A percentile compares a stretch with the other conserved stretches of the same genome.
These are phyloP conservation scores for Abramis brama DNA, from an alignment of 2,113 vertebrate genomes.

Conservation along the genomic window DNA sequence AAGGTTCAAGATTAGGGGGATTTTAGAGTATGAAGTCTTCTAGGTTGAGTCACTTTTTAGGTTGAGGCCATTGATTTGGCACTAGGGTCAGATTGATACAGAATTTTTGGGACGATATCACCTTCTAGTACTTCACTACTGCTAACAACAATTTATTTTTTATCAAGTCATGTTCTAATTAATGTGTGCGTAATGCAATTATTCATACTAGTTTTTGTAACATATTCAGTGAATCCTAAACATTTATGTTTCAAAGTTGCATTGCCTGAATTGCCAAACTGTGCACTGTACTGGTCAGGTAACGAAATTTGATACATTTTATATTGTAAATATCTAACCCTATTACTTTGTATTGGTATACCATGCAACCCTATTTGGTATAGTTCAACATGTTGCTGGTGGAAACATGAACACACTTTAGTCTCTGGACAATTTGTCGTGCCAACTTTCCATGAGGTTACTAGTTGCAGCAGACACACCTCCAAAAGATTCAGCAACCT, in stretches of 20 bases:
- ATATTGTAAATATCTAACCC: neutral
- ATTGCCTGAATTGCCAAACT: neutral
- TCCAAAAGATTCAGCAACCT: constrained; percentile 5
- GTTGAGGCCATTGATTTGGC: too few relatives aligned
- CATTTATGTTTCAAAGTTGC: neutral
- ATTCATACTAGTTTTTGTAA: too few relatives aligned
- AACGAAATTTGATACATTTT: neutral
- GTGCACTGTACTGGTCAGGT: neutral
- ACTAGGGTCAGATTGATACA: too few relatives aligned
- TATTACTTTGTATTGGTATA: neutral
- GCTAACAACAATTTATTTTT: too few relatives aligned
- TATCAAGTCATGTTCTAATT: too few relatives aligned
- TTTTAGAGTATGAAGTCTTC: too few relatives aligned
- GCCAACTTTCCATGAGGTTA: constrained; percentile 5
- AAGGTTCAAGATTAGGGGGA: too few relatives aligned
- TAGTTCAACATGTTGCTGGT: neutral
- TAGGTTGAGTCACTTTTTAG: too few relatives aligned
- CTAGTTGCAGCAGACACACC: neutral
- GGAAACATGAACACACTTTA: neutral
- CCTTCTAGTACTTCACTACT: too few relatives aligned
- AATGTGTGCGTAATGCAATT: too few relatives aligned
- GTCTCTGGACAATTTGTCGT: neutral
- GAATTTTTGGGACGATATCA: too few relatives aligned
- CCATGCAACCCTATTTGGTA: neutral
- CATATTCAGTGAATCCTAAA: too few relatives aligned